phyloP scores from a whole-genome alignment of 92 coral and sea anemone species.

The Epizoanthus scotinus region DNA sequence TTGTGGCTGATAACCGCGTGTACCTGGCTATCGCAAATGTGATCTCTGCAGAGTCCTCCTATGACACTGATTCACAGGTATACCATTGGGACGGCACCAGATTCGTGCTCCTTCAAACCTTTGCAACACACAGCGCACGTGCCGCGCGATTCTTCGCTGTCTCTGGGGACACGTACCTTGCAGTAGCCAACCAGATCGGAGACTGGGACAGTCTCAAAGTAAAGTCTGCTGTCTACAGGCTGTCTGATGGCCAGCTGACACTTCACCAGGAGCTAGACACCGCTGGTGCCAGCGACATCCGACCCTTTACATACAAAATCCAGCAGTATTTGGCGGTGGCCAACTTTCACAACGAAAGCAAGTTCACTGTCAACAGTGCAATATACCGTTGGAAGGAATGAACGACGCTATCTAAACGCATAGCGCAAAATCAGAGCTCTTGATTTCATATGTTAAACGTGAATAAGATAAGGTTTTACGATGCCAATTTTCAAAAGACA shows the following conservation, averaged over 20 bases:
- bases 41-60: constrained; percentile 8
- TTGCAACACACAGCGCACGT: constrained; percentile 10
- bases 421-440: neutral
- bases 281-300: constrained; percentile 28
- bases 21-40: constrained; percentile 14
- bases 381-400: constrained; percentile 30
- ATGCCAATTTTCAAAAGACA: too few species aligned
- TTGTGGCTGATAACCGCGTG: neutral
- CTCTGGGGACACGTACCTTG: constrained; percentile 2
- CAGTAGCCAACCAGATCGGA: constrained; percentile 28
- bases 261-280: constrained; percentile 22
- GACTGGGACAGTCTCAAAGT: neutral
- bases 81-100: constrained; percentile 22
- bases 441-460: too few species aligned
- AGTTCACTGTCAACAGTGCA: constrained; percentile 3
- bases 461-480: too few species aligned
- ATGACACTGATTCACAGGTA: constrained; percentile 13
- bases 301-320: constrained; percentile 4
- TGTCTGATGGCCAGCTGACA: neutral
- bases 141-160: constrained; percentile 30
- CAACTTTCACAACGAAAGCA: constrained; percentile 17
- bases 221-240: constrained; percentile 15
- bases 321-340: constrained; percentile 26
- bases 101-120: neutral
- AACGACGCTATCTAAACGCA: neutral